These are phyloP conservation scores for Gymnocheta viridis DNA, from an alignment of 2,888 invertebrate species.

Conservation along the genomic window DNA sequence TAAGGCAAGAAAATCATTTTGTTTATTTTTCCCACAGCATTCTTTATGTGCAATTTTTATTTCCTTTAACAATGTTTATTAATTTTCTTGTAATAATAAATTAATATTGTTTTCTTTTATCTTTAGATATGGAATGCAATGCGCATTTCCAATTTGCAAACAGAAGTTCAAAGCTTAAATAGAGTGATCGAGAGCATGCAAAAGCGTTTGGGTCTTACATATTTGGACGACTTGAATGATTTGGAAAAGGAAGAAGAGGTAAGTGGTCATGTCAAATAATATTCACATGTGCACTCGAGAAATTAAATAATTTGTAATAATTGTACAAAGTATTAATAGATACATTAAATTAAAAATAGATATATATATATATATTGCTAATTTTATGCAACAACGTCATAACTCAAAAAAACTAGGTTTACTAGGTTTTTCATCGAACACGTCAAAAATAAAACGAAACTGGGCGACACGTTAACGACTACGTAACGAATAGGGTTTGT, in stretches of 20 bases:
- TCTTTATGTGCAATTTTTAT: not conserved
- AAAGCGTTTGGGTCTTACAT: conserved; percentile 78
- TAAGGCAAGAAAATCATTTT: no score
- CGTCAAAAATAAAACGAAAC: no score
- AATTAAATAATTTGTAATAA: not conserved
- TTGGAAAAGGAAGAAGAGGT: conserved; percentile 81
- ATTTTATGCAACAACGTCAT: no score
- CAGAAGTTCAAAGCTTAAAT: conserved; percentile 76
- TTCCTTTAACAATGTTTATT: not conserved
- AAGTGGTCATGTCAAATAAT: conserved; percentile 61
- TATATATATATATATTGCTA: not conserved
- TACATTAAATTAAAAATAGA: not conserved
- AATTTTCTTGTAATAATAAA: not conserved
- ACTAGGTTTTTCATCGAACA: no score
- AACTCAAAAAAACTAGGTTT: no score
- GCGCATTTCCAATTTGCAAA: conserved; percentile 76
- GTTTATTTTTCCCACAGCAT: not conserved
- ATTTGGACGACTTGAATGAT: conserved; percentile 80
- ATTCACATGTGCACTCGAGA: not conserved
- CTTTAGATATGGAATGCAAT: conserved; percentile 79
- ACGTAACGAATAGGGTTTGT: no score
- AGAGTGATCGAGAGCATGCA: conserved; percentile 78
- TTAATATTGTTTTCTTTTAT: conserved; percentile 30
- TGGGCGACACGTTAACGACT: no score
- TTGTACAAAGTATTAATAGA: not conserved